These are phyloP conservation scores for Anguilla anguilla DNA, from an alignment of 2,797 vertebrate genomes.

Conservation along the genomic window DNA sequence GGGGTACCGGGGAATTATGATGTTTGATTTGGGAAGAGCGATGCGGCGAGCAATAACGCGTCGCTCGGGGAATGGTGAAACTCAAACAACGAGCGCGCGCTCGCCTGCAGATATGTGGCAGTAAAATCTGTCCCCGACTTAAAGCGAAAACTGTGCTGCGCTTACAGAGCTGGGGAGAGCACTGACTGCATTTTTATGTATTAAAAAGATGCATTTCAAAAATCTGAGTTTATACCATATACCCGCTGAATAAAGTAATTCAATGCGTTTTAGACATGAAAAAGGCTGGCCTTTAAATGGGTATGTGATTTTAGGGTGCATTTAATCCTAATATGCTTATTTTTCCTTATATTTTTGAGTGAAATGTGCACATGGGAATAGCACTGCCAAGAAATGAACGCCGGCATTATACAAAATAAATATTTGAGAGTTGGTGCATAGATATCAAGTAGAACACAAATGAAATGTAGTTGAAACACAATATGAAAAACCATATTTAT, in stretches of 20 bases:
- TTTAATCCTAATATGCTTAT: neutral
- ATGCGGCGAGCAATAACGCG: slow-evolving; percentile 38
- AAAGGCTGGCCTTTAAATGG: neutral
- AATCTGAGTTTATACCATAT: neutral
- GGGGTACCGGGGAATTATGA: slow-evolving; percentile 31
- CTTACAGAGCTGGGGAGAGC: slow-evolving; percentile 16
- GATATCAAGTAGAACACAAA: neutral
- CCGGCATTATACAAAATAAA: neutral
- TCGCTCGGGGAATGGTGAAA: slow-evolving; percentile 26
- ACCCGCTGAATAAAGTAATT: neutral
- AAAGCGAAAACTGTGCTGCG: neutral
- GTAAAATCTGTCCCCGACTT: neutral
- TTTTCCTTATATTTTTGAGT: neutral
- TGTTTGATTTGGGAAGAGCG: slow-evolving; percentile 46
- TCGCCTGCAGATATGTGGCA: neutral
- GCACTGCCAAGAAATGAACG: too few species aligned
- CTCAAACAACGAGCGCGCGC: neutral
- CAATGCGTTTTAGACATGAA: neutral
- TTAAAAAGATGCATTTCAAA: neutral
- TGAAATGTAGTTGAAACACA: neutral
- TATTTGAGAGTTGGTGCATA: neutral
- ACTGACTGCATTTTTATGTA: neutral
- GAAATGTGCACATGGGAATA: neutral
- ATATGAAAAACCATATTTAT: too few species aligned
- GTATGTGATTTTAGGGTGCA: neutral